A percentile compares a stretch with the other conserved stretches of the same genome.
phyloP scores from a whole-genome alignment of 2,888 invertebrate species.

The Drosophila pseudotakahashii region DNA sequence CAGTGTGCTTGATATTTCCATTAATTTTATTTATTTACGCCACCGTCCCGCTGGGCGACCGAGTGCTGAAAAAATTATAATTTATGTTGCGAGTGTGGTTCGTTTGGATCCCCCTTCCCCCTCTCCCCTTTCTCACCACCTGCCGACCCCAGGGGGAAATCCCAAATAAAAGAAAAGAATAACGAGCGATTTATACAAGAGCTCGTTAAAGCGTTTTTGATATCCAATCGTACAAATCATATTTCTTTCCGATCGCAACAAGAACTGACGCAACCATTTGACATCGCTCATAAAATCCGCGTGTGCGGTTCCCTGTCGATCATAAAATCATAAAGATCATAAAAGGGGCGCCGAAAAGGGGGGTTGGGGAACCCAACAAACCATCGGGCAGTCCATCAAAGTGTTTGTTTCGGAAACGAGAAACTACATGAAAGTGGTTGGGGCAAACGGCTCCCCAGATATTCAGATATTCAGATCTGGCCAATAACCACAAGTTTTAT shows the following conservation, averaged over 20 bases:
- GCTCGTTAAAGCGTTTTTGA: conserved; percentile 67
- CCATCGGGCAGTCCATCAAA: conserved; percentile 37
- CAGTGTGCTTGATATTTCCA: conserved; percentile 55
- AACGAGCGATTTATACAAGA: conserved; percentile 10
- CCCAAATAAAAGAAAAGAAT: conserved; percentile 12
- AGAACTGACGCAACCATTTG: conserved; percentile 62
- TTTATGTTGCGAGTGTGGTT: conserved; percentile 46
- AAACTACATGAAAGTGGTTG: conserved; percentile 40
- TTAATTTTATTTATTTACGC: conserved; percentile 70
- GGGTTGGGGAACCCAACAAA: too few species aligned
- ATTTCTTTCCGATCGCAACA: conserved; percentile 59
- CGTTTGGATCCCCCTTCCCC: neutral
- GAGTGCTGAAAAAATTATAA: conserved; percentile 44
- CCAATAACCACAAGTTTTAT: conserved; percentile 37
- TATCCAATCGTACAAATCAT: conserved; percentile 74
- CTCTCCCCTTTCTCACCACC: conserved; percentile 14
- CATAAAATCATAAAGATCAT: conserved; percentile 32
- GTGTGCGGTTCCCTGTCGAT: conserved; percentile 51
- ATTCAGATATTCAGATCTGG: conserved; percentile 13
- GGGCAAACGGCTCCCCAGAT: conserved; percentile 14
- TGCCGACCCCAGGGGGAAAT: conserved; percentile 60
- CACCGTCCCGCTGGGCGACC: conserved; percentile 34
- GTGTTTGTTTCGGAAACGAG: conserved; percentile 36
- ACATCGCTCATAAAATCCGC: conserved; percentile 61
- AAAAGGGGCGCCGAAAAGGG: too few species aligned